phyloP scores from a whole-genome alignment of 2,113 vertebrate genomes.

The Osmerus mordax region DNA sequence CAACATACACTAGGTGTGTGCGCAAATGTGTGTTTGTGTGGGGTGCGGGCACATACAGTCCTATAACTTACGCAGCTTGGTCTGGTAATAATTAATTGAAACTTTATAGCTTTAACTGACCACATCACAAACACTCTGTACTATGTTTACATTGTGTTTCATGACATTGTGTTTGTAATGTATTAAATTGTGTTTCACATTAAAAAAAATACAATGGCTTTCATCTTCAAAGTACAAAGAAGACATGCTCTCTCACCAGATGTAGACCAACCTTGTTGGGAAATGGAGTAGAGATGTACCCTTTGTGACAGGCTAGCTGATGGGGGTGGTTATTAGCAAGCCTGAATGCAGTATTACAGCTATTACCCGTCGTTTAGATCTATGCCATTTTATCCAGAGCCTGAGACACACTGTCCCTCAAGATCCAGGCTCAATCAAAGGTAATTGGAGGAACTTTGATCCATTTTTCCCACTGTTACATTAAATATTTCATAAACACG shows the following conservation, averaged over 20 bases:
- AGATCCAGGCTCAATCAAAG: slow-evolving; percentile 1
- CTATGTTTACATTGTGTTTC: no score
- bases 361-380: slow-evolving; percentile 3
- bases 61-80: no score
- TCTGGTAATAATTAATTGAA: no score
- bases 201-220: no score
- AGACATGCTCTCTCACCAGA: neutral
- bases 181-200: no score
- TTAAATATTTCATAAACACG: neutral
- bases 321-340: neutral
- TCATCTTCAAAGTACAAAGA: no score
- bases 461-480: slow-evolving; percentile 1
- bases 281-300: neutral
- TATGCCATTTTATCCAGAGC: neutral
- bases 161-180: no score
- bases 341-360: slow-evolving; percentile 4
- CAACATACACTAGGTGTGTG: no score
- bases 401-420: neutral
- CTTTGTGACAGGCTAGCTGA: neutral
- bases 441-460: slow-evolving; percentile 29
- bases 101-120: no score
- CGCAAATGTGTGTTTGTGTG: no score
- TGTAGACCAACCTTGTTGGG: neutral
- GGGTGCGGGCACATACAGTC: no score
- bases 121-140: no score